Evolutionary conservation across 2,113 vertebrate genomes (phyloP), one percentile per base, ranked within the genome.

Genomic region (Pogona vitticeps): DNA sequence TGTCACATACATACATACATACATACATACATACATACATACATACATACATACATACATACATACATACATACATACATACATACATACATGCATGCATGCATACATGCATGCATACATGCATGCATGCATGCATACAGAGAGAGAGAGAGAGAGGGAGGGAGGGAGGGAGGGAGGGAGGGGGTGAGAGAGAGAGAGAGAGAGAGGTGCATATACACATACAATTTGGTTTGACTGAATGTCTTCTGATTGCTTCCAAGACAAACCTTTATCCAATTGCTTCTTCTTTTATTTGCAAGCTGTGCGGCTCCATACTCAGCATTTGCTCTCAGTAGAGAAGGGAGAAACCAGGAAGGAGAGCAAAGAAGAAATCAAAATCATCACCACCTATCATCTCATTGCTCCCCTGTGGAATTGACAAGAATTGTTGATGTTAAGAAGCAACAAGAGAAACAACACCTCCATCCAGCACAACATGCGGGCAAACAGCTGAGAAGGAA

Each of bases 251-350:
- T 10, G 65, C 91, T 89, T 91, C 82, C 80, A 52, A 77, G 58
- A 61, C 6, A 42, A 8, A 2, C 0, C 12, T 2, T 86, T 88
- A 75, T 86, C 86, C 85, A 88, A 31, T 90, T 93, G 75, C 86
- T 78, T 94, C 84, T 23, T 52, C 87, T 90, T 88, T 94, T 92
- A 79, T 76, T 91, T 87, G 84, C 73, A 93, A 91, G 88, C 81
- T 87, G 86, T 88, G 88, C 79, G 86, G 86, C 88, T 46, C 71
- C 46, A 87, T 78, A 72, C 65, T 80, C 88, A 0, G 0, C 80
- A 17, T 81, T 90, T 70, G 31, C 56, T 92, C 83, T 63, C 90
- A 58, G 87, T 83, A 81, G 31, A 78, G 78, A 84, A 91, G 15
- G 56, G 1, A 87, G 75, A 83, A 91, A 85, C 71, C 14, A 87